These are phyloP conservation scores for Willowsia nigromaculata DNA, from an alignment of 2,888 invertebrate species.

Conservation along the genomic window DNA sequence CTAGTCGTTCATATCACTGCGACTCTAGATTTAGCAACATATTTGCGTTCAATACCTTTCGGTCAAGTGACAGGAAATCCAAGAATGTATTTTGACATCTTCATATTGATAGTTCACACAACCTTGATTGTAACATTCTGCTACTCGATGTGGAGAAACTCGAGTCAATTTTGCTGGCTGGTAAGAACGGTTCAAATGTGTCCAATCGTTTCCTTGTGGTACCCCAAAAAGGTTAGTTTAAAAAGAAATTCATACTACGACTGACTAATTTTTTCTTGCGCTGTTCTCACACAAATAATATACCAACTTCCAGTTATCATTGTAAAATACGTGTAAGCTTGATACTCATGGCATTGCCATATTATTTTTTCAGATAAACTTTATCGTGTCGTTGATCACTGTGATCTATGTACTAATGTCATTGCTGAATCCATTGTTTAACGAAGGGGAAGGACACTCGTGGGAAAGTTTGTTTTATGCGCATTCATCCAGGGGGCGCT, in stretches of 20 bases:
- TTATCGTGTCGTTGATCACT: background rate
- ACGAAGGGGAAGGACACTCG: background rate
- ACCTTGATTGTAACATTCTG: background rate
- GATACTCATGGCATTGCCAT: background rate
- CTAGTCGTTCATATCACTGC: background rate
- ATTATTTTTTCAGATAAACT: slow-evolving; percentile 12
- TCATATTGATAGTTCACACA: background rate
- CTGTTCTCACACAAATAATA: too few species aligned
- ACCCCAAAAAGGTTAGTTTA: slow-evolving; percentile 25
- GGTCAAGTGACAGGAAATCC: background rate
- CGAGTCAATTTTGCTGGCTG: background rate
- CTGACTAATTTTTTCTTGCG: too few species aligned
- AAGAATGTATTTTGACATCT: slow-evolving; percentile 42
- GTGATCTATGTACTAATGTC: slow-evolving; percentile 18
- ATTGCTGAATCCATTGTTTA: slow-evolving; percentile 27
- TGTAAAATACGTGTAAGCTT: background rate
- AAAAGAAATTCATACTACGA: too few species aligned
- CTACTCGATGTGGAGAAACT: background rate
- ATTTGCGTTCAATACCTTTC: background rate
- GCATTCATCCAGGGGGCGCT: slow-evolving; percentile 39
- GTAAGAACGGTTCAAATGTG: slow-evolving; percentile 12
- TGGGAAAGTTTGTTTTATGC: background rate
- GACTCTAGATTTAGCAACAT: background rate
- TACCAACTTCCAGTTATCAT: too few species aligned
- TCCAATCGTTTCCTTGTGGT: slow-evolving; percentile 47